phyloP scores from a whole-genome alignment of 2,797 vertebrate genomes.

The Bradypus variegatus region DNA sequence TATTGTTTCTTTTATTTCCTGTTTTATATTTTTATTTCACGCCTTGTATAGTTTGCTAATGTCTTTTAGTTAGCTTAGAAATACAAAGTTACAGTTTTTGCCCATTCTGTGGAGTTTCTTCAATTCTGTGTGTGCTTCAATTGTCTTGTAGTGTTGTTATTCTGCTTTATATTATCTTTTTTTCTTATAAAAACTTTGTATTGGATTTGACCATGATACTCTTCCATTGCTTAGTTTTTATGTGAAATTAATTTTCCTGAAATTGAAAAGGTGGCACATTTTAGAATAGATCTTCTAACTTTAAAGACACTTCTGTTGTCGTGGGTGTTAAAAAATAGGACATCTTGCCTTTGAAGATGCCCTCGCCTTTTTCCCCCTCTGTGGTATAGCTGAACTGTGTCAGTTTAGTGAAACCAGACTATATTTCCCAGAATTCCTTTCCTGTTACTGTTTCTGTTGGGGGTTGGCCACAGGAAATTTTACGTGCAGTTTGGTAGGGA shows the following conservation, averaged over 20 bases:
- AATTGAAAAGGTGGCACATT: not conserved
- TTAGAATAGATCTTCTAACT: not conserved
- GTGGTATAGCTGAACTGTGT: not conserved
- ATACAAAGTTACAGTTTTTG: not conserved
- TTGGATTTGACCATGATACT: not conserved
- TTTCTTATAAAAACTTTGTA: not conserved
- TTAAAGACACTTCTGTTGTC: not conserved
- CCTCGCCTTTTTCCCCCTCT: not conserved
- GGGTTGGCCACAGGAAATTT: not conserved
- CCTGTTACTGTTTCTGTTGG: not conserved
- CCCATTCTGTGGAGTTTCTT: not conserved
- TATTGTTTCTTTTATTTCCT: not conserved
- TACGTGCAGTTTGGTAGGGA: not conserved
- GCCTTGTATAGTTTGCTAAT: not conserved
- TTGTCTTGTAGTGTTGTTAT: not conserved
- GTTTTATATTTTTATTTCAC: not conserved
- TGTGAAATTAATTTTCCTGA: not conserved
- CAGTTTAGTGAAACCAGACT: not conserved
- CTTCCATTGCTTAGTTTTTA: not conserved
- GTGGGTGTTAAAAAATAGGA: not conserved
- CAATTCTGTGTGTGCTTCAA: not conserved
- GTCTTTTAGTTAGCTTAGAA: not conserved
- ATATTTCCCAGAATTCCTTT: not conserved
- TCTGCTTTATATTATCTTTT: not conserved
- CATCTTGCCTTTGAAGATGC: not conserved